These are phyloP conservation scores for Drosophila formosana DNA, from an alignment of 2,888 invertebrate species.

Conservation along the genomic window DNA sequence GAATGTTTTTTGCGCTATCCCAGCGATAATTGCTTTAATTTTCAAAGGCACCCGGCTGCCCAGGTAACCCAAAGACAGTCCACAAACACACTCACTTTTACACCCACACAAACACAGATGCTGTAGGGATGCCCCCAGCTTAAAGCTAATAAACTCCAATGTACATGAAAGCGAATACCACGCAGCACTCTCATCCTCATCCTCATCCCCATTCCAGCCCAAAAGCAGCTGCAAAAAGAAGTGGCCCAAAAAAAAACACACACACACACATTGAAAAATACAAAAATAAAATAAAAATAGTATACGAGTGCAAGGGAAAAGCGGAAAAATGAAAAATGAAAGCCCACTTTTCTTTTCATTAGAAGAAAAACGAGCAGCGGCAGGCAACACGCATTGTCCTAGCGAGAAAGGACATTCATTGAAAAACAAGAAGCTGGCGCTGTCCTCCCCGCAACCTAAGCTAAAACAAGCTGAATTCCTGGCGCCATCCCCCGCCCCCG, in stretches of 20 bases:
- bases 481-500: conserved; percentile 16
- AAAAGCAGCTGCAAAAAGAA: conserved; percentile 23
- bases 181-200: conserved; percentile 56
- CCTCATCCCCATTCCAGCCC: background rate
- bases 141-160: conserved; percentile 74
- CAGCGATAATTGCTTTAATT: conserved; percentile 57
- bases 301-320: conserved; percentile 32
- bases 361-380: conserved; percentile 68
- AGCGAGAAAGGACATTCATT: conserved; percentile 64
- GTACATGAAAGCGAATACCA: conserved; percentile 76
- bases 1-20: background rate
- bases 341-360: conserved; percentile 72
- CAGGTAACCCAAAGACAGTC: conserved; percentile 57
- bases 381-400: conserved; percentile 57
- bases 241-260: conserved; percentile 5
- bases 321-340: conserved; percentile 59
- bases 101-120: background rate
- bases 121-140: conserved; percentile 45
- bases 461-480: conserved; percentile 65
- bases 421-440: conserved; percentile 52
- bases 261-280: conserved; percentile 6
- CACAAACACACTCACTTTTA: conserved; percentile 1
- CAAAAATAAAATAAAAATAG: conserved; percentile 43
- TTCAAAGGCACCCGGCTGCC: conserved; percentile 52
- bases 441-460: conserved; percentile 20